These are phyloP conservation scores for Trinectes maculatus DNA, from an alignment of 2,113 vertebrate species.

Conservation along the genomic window DNA sequence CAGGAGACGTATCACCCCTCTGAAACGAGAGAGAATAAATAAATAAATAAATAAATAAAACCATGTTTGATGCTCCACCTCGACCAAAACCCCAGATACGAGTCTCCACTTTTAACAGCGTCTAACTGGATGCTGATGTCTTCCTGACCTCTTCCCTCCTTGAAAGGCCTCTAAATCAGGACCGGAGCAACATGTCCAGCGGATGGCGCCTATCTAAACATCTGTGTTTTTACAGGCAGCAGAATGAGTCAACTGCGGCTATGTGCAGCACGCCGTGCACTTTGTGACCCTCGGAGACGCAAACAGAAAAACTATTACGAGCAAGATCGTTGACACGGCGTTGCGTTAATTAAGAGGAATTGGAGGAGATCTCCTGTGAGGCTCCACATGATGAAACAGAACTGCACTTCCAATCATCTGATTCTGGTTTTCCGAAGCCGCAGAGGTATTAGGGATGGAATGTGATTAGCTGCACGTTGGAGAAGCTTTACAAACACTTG, in stretches of 20 bases:
- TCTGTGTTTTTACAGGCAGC: slow-evolving; percentile 59
- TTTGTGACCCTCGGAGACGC: slow-evolving; percentile 22
- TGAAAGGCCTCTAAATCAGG: slow-evolving; percentile 51
- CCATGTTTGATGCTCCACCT: neutral
- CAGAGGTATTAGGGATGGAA: slow-evolving; percentile 37
- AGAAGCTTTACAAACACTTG: slow-evolving; percentile 35
- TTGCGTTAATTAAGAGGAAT: slow-evolving; percentile 29
- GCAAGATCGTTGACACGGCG: neutral
- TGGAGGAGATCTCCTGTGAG: neutral
- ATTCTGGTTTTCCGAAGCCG: slow-evolving; percentile 40
- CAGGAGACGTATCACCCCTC: slow-evolving; percentile 3
- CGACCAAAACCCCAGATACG: slow-evolving; percentile 58
- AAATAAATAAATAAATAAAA: slow-evolving; percentile 55
- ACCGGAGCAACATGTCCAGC: slow-evolving; percentile 6
- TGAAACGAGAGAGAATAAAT: slow-evolving; percentile 28
- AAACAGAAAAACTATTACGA: slow-evolving; percentile 14
- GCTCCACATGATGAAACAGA: slow-evolving; percentile 32
- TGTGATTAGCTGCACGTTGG: slow-evolving; percentile 26
- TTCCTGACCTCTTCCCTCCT: slow-evolving; percentile 47
- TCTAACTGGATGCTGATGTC: slow-evolving; percentile 77
- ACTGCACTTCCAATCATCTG: slow-evolving; percentile 45
- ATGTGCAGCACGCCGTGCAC: neutral
- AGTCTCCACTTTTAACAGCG: slow-evolving; percentile 56
- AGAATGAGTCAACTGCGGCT: slow-evolving; percentile 50
- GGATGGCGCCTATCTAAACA: slow-evolving; percentile 58